A percentile compares a stretch with the other conserved stretches of the same genome.
phyloP scores from a whole-genome alignment of 2,113 vertebrate species.

The Anarrhichthys ocellatus region DNA sequence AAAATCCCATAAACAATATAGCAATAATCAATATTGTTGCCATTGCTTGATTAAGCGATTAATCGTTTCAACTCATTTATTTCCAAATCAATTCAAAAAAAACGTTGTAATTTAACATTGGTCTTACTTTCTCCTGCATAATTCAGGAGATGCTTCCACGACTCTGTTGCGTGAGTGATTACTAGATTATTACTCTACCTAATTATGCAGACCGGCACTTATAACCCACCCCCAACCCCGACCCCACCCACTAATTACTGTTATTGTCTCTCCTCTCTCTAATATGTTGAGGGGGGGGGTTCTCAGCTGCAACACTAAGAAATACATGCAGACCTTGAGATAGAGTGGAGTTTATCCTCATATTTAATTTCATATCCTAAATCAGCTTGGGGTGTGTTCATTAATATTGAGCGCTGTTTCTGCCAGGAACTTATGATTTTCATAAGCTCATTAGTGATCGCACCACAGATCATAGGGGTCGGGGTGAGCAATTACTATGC shows the following conservation, averaged over 20 bases:
- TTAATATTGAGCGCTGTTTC: slow-evolving; percentile 63
- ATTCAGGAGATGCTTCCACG: slow-evolving; percentile 25
- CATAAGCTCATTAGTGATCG: slow-evolving; percentile 79
- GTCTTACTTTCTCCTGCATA: neutral
- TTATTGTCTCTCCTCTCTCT: slow-evolving; percentile 8
- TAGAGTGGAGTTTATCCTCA: slow-evolving; percentile 16
- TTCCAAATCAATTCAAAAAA: slow-evolving; percentile 25
- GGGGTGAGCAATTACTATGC: slow-evolving; percentile 67
- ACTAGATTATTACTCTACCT: slow-evolving; percentile 61
- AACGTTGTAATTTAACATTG: neutral
- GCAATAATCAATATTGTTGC: neutral
- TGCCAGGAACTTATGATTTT: slow-evolving; percentile 69
- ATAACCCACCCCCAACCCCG: slow-evolving; percentile 29
- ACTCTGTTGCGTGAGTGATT: slow-evolving; percentile 50
- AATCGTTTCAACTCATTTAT: neutral
- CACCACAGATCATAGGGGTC: slow-evolving; percentile 65
- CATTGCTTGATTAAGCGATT: neutral
- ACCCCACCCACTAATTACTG: slow-evolving; percentile 7
- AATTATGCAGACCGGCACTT: slow-evolving; percentile 54
- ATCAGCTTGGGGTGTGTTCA: slow-evolving; percentile 58
- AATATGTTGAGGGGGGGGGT: neutral
- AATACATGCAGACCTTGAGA: slow-evolving; percentile 32
- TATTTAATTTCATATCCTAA: slow-evolving; percentile 61
- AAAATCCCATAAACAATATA: neutral
- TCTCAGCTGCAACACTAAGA: slow-evolving; percentile 32